Conservation (phyloP, 30 jellyfish, hydroid and myxozoan genomes). For the Aurelia aurita region DNA sequence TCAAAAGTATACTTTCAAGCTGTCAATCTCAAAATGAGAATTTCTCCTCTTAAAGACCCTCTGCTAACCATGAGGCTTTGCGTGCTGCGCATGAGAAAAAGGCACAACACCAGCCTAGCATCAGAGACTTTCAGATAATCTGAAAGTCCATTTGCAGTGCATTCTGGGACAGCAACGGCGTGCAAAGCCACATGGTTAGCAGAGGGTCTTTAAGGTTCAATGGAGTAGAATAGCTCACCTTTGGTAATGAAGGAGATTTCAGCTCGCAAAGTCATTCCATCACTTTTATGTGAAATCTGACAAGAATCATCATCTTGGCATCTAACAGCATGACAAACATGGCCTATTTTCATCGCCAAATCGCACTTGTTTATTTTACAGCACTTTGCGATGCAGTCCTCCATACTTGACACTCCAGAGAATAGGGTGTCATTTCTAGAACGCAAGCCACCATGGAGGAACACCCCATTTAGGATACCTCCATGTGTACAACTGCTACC, state of each 20-base stretch:
- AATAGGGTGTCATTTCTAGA: conserved; percentile 77
- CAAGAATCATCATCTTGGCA: conserved; percentile 88
- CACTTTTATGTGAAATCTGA: conserved; percentile 65
- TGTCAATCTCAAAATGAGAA: too few species aligned
- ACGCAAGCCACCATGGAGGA: conserved; percentile 80
- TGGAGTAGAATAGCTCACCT: too few species aligned
- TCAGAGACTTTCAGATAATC: too few species aligned
- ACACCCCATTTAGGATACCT: conserved; percentile 76
- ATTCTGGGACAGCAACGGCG: too few species aligned
- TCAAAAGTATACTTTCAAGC: too few species aligned
- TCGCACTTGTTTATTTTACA: conserved; percentile 80
- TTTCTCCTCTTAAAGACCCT: too few species aligned
- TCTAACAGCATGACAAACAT: conserved; percentile 75
- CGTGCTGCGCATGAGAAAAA: too few species aligned
- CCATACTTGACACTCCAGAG: conserved; percentile 54
- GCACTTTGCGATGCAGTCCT: conserved; percentile 78
- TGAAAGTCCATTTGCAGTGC: too few species aligned
- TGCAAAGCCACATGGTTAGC: too few species aligned
- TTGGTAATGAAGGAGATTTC: conserved; percentile 81
- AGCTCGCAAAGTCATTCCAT: conserved; percentile 53
- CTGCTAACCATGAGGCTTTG: too few species aligned
- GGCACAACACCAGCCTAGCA: too few species aligned
- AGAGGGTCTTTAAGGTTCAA: too few species aligned
- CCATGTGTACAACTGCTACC: conserved; percentile 84
- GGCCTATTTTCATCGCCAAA: conserved; percentile 81